Percentiles rank a stretch among this genome's conserved stretches.
These are phyloP conservation scores for Lonchura striata DNA, from an alignment of 2,113 vertebrate species.

Conservation along the genomic window DNA sequence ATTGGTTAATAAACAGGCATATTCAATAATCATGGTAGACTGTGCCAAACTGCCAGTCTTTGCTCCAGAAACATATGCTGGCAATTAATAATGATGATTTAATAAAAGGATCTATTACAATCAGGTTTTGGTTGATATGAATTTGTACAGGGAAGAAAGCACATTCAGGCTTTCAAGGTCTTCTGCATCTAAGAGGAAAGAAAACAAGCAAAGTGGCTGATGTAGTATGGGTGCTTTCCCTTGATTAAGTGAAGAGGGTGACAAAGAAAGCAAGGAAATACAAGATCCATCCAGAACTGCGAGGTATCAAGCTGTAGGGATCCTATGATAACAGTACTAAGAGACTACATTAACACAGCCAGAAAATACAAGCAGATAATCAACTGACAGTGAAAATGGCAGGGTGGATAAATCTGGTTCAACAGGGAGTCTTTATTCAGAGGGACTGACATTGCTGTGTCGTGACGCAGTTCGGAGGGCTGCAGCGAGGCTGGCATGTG, in stretches of 20 bases:
- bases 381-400: conserved; percentile 56
- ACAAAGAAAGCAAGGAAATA: not conserved
- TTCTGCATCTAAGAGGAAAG: not conserved
- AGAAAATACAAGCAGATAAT: conserved; percentile 55
- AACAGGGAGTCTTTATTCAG: conserved; percentile 44
- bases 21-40: not conserved
- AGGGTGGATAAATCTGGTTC: conserved; percentile 42
- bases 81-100: conserved; percentile 5
- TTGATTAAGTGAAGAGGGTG: not conserved
- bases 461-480: conserved; percentile 10
- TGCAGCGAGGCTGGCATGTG: not conserved
- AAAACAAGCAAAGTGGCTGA: not conserved
- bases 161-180: not conserved
- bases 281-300: not conserved
- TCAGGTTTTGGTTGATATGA: not conserved
- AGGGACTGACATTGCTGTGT: conserved; percentile 10
- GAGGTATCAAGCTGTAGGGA: not conserved
- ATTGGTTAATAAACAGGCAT: conserved; percentile 27
- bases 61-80: not conserved
- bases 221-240: not conserved
- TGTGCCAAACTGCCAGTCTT: conserved; percentile 11
- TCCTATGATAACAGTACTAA: conserved; percentile 6
- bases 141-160: not conserved
- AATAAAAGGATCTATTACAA: not conserved
- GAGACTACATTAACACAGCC: conserved; percentile 33